These are phyloP conservation scores for Lithosia quadra DNA, from an alignment of 2,888 invertebrate species.

Conservation along the genomic window DNA sequence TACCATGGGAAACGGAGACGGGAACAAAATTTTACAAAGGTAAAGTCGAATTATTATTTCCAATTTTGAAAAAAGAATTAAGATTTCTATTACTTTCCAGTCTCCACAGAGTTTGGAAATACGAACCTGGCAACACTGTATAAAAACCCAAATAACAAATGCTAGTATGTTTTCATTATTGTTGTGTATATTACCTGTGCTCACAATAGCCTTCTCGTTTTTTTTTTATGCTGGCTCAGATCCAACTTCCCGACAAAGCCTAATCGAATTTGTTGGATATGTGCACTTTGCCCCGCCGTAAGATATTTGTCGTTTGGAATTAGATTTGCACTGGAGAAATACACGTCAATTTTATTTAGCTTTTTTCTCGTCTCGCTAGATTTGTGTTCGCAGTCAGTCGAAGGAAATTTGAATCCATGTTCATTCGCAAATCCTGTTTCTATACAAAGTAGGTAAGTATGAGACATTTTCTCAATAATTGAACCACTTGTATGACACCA, in stretches of 20 bases:
- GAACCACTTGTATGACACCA: too few relatives aligned
- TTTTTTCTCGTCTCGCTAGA: constrained; percentile 13
- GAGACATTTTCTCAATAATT: too few relatives aligned
- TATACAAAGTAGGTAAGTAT: too few relatives aligned
- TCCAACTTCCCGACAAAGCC: constrained; percentile 46
- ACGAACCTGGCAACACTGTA: neutral
- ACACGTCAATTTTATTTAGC: constrained; percentile 22
- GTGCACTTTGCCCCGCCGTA: constrained; percentile 38
- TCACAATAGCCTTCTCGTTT: constrained; percentile 34
- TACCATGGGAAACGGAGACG: too few relatives aligned
- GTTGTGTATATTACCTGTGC: constrained; percentile 38
- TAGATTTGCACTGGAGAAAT: constrained; percentile 43
- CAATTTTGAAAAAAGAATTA: too few relatives aligned
- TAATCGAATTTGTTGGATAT: constrained; percentile 49
- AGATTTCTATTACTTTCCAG: too few relatives aligned
- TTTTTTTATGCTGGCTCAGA: constrained; percentile 39
- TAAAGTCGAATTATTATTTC: too few relatives aligned
- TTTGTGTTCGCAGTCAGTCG: constrained; percentile 2
- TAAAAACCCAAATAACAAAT: neutral
- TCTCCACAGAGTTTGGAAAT: neutral
- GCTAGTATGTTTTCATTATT: constrained; percentile 24
- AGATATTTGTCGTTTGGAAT: constrained; percentile 50
- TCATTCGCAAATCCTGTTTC: neutral
- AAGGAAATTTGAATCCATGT: constrained; percentile 7
- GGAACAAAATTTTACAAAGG: too few relatives aligned